These are phyloP conservation scores for Crypturellus tataupa DNA, from an alignment of 2,797 vertebrate genomes.

Conservation along the genomic window DNA sequence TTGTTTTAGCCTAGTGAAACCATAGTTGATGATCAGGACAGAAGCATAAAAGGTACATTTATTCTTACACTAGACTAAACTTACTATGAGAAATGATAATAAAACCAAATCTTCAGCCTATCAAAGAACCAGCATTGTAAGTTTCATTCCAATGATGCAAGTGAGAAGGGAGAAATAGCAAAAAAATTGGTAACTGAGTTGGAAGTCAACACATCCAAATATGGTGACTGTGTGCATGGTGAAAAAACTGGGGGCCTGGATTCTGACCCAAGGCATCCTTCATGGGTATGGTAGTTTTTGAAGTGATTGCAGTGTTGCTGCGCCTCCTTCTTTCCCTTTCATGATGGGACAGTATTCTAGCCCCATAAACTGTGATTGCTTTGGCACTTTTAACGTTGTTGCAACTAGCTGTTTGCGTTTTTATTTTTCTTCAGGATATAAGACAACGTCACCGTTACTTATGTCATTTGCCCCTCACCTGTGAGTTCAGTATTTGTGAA, in stretches of 20 bases:
- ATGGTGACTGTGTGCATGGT: background rate
- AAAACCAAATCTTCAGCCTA: background rate
- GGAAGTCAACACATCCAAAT: background rate
- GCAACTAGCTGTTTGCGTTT: background rate
- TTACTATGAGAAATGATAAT: too few relatives aligned
- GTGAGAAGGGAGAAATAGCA: background rate
- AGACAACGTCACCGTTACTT: constrained; percentile 95
- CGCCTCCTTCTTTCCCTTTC: background rate
- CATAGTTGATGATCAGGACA: background rate
- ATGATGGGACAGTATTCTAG: background rate
- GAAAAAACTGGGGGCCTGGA: background rate
- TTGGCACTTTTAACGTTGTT: background rate
- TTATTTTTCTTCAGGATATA: constrained; percentile 85
- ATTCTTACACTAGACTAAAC: background rate
- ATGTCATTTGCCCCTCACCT: constrained; percentile 95
- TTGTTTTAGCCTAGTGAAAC: background rate
- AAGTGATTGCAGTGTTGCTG: background rate
- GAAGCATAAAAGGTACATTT: background rate
- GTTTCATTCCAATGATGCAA: background rate
- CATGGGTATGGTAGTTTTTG: background rate
- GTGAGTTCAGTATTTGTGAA: constrained; percentile 98
- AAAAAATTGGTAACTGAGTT: background rate
- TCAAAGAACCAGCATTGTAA: background rate
- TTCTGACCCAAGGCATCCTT: background rate
- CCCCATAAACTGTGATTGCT: background rate